Evolutionary conservation across 1,140 invertebrate species (phyloP).

Genomic region (Drosophila paulistorum): DNA sequence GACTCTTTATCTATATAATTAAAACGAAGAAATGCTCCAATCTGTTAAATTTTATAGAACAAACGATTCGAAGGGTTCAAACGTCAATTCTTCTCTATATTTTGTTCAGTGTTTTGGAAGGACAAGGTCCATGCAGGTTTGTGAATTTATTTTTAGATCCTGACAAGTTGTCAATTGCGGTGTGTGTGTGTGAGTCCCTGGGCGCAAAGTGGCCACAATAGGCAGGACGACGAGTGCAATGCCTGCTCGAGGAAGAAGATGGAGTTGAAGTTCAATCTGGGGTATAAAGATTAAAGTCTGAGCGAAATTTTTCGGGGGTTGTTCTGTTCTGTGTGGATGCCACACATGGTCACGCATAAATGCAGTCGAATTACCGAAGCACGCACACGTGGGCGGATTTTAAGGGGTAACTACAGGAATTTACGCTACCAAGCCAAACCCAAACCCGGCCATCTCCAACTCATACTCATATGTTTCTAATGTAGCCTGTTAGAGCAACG

Average conservation of each 20-base stretch:
- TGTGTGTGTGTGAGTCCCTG: slow-evolving; percentile 17
- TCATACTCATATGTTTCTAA: neutral
- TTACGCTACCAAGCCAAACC: slow-evolving; percentile 58
- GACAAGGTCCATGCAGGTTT: slow-evolving; percentile 25
- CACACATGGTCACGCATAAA: slow-evolving; percentile 76
- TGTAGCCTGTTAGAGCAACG: neutral
- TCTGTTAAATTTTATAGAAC: too few species aligned
- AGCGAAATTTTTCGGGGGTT: slow-evolving; percentile 22
- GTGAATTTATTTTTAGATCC: slow-evolving; percentile 40
- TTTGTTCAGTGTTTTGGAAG: slow-evolving; percentile 25
- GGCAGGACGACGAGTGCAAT: slow-evolving; percentile 33
- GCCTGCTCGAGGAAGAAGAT: neutral
- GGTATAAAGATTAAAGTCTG: slow-evolving; percentile 8
- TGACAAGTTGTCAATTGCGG: slow-evolving; percentile 66
- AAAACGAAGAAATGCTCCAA: too few species aligned
- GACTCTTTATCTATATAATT: too few species aligned
- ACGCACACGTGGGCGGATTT: slow-evolving; percentile 59
- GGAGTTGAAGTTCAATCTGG: neutral
- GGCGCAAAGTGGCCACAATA: slow-evolving; percentile 49
- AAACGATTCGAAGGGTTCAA: neutral
- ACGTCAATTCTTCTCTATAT: neutral
- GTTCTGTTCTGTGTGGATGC: slow-evolving; percentile 19
- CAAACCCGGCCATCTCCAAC: slow-evolving; percentile 31
- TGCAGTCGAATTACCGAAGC: slow-evolving; percentile 75
- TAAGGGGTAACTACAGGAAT: slow-evolving; percentile 26